These are phyloP conservation scores for Octodon degus DNA, from an alignment of 2,113 vertebrate genomes.

Conservation along the genomic window DNA sequence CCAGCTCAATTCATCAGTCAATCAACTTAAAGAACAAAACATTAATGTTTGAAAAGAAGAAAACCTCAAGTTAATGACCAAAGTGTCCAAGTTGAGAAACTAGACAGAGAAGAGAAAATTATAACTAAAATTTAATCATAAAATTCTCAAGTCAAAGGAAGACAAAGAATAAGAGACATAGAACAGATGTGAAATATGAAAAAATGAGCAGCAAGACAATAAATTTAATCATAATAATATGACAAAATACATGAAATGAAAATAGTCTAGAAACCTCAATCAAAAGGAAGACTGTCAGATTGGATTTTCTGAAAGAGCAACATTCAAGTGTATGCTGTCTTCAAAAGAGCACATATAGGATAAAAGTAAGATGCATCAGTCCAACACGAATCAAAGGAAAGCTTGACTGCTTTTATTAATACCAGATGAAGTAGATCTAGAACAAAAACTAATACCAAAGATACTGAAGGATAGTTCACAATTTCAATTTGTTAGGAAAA, in stretches of 20 bases:
- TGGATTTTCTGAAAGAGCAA: background rate
- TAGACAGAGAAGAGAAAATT: background rate
- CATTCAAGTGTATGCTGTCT: background rate
- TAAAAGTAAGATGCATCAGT: conserved; percentile 20
- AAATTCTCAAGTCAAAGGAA: conserved; percentile 31
- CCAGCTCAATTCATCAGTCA: background rate
- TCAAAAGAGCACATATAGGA: background rate
- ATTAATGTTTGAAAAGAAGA: background rate
- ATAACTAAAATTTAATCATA: background rate
- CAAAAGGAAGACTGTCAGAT: conserved; percentile 44
- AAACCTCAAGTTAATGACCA: background rate
- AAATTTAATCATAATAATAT: conserved; percentile 9
- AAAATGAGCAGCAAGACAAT: conserved; percentile 5
- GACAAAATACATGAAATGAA: conserved; percentile 10
- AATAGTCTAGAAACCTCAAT: background rate
- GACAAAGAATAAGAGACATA: conserved; percentile 13
- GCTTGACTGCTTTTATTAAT: background rate
- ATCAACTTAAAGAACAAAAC: background rate
- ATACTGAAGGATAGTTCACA: background rate
- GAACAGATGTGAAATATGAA: background rate
- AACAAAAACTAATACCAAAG: background rate
- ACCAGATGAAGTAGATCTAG: background rate
- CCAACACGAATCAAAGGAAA: conserved; percentile 19
- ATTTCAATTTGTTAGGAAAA: conserved; percentile 16
- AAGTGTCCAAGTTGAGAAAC: background rate